These are phyloP conservation scores for Harpalus rufipes DNA, from an alignment of 2,888 invertebrate species.

Conservation along the genomic window DNA sequence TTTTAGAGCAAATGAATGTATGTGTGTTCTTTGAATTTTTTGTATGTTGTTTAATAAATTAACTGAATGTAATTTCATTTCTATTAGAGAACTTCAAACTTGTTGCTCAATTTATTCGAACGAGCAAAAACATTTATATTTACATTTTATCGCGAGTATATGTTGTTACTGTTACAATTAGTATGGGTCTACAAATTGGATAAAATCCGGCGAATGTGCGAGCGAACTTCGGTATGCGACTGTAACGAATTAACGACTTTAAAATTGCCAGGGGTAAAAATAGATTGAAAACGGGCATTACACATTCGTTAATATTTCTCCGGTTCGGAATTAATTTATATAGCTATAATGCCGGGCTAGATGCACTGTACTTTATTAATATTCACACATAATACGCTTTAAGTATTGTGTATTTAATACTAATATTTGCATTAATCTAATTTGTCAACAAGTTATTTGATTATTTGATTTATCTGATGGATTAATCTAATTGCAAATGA, in stretches of 20 bases:
- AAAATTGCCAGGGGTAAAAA: slow-evolving; percentile 37
- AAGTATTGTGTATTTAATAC: slow-evolving; percentile 44
- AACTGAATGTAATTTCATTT: no score
- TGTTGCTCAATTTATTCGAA: slow-evolving; percentile 31
- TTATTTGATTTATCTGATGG: slow-evolving; percentile 22
- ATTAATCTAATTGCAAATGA: slow-evolving; percentile 21
- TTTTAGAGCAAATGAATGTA: no score
- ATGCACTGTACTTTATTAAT: slow-evolving; percentile 12
- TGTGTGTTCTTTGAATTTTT: no score
- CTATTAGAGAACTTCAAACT: slow-evolving; percentile 25
- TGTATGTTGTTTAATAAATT: no score
- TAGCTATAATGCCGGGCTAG: neutral
- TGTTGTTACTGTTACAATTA: slow-evolving; percentile 18
- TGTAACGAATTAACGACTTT: slow-evolving; percentile 37
- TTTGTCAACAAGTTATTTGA: slow-evolving; percentile 48
- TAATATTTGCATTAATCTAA: slow-evolving; percentile 28
- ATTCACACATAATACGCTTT: slow-evolving; percentile 41
- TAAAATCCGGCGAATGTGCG: neutral
- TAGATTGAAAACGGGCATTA: slow-evolving; percentile 22
- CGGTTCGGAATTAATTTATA: slow-evolving; percentile 19
- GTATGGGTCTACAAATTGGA: slow-evolving; percentile 33
- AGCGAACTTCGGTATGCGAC: no score
- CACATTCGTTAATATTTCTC: slow-evolving; percentile 12
- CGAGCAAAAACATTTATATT: slow-evolving; percentile 17
- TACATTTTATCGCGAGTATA: neutral